Conservation (phyloP, 2,888 invertebrate species). For the Ischnura elegans region DNA sequence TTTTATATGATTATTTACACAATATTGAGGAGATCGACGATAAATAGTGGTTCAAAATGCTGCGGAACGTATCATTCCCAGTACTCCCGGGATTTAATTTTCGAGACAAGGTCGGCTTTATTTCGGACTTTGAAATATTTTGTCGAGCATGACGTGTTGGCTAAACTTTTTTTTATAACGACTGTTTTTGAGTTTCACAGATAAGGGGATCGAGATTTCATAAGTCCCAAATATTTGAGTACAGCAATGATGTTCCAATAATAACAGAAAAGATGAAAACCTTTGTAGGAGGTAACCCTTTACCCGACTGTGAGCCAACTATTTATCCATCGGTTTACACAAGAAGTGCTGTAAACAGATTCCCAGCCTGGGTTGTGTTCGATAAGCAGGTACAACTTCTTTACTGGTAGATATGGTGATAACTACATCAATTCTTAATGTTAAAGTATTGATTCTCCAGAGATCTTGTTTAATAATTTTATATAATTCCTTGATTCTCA, state of each 20-base stretch:
- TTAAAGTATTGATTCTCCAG: not conserved
- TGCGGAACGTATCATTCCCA: slow-evolving; percentile 85
- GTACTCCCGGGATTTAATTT: slow-evolving; percentile 87
- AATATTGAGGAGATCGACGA: not conserved
- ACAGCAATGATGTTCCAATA: slow-evolving; percentile 81
- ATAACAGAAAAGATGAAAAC: slow-evolving; percentile 83
- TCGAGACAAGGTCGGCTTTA: slow-evolving; percentile 82
- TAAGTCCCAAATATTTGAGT: slow-evolving; percentile 82
- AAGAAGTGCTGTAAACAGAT: slow-evolving; percentile 85
- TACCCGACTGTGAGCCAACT: slow-evolving; percentile 78
- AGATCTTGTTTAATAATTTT: slow-evolving; percentile 55
- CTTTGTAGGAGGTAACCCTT: slow-evolving; percentile 81
- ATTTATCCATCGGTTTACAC: slow-evolving; percentile 87
- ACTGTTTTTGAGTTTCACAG: slow-evolving; percentile 76
- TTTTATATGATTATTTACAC: not conserved
- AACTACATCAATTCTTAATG: not conserved
- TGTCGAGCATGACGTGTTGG: not conserved
- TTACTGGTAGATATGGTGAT: not conserved
- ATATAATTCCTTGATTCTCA: slow-evolving; percentile 71
- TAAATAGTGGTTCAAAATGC: slow-evolving; percentile 75
- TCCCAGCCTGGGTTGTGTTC: slow-evolving; percentile 92
- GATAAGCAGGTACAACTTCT: slow-evolving; percentile 87
- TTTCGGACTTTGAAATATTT: not conserved
- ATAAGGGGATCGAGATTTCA: slow-evolving; percentile 83
- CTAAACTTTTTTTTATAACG: not conserved